Base-by-base conservation (phyloP, 92 coral and sea anemone species). In the Paramuricea clavata region DNA sequence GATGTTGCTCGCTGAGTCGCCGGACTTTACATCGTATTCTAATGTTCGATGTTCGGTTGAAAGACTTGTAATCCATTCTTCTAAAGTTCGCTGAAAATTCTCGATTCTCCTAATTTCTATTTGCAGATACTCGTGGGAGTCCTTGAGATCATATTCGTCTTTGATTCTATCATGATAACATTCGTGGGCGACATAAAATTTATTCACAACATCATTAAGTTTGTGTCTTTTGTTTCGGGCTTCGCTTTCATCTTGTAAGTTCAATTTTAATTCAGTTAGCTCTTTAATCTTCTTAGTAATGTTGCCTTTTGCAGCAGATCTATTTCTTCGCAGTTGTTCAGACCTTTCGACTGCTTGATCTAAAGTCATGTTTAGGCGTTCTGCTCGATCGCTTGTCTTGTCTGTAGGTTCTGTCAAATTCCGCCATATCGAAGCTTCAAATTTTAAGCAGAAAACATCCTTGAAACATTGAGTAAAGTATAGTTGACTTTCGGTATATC, bases 1-100 rank as follows among this genome's bases (percentile, higher is more conserved):
- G 39, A 81, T 50, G 73, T 59, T 81, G 34, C 85, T 81, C 19
- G 61, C 76, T 21, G 85, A 81, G 69, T 81, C 85, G 73, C 61
- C 73, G 1, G 85, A 36, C 69, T 62, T 81, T 16, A 81, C 61
- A 30, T 81, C 28, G 22, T 28, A 72, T 72, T 81, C 73, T 59
- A 72, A 72, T 59, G 75, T 64, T 35, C 49, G 73, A 59, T 69
- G 85, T 30, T 59, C 52, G 22, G 15, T 56, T 5, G 41, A 67
- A 44, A 22, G 41, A 34, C 69, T 56, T 21, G 84, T 31, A 30
- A 79, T 16, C 35, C 65, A 79, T 19, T 77, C 19, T 21, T 57
- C 83, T 6, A 36, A 21, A 60, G 69, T 82, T 82, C 34, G 60
- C 17, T 82, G 59, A 28, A 82, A 57, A 28, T 82, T 76, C 15